Evolutionary conservation across 2,888 invertebrate genomes (phyloP).

Genomic region (Octodonta nipae): DNA sequence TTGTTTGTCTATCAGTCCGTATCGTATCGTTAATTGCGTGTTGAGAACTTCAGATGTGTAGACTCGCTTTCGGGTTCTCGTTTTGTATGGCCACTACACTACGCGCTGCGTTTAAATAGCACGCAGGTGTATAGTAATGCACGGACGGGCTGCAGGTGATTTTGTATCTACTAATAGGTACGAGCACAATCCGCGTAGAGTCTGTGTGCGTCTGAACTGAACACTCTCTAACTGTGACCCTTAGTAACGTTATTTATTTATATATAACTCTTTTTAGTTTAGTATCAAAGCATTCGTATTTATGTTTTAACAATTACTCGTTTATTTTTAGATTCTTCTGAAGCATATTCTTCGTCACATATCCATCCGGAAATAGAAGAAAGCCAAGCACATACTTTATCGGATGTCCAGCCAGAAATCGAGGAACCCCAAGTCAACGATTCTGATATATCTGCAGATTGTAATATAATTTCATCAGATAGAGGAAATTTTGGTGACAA

Average conservation of each 20-base stretch:
- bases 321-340: slow-evolving; percentile 5
- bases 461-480: slow-evolving; percentile 5
- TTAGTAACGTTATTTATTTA: slow-evolving; percentile 5
- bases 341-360: slow-evolving; percentile 4
- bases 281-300: no score
- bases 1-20: slow-evolving; percentile 3
- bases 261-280: slow-evolving; percentile 4
- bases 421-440: slow-evolving; percentile 5
- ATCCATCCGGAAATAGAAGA: slow-evolving; percentile 5
- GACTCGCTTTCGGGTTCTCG: slow-evolving; percentile 3
- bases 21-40: slow-evolving; percentile 3
- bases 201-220: not conserved
- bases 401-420: slow-evolving; percentile 4
- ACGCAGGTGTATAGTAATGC: no score
- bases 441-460: slow-evolving; percentile 5
- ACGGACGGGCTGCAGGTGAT: no score
- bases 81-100: slow-evolving; percentile 3
- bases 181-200: slow-evolving; percentile 5
- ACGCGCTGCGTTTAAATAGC: no score
- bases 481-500: slow-evolving; percentile 5
- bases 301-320: slow-evolving; percentile 4
- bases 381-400: slow-evolving; percentile 4
- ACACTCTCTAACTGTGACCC: slow-evolving; percentile 3
- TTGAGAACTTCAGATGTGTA: slow-evolving; percentile 3
- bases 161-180: no score